Evolutionary conservation across 1,140 invertebrate species (phyloP), one percentile per base, ranked within the genome.

Genomic region (Caerostris darwini): DNA sequence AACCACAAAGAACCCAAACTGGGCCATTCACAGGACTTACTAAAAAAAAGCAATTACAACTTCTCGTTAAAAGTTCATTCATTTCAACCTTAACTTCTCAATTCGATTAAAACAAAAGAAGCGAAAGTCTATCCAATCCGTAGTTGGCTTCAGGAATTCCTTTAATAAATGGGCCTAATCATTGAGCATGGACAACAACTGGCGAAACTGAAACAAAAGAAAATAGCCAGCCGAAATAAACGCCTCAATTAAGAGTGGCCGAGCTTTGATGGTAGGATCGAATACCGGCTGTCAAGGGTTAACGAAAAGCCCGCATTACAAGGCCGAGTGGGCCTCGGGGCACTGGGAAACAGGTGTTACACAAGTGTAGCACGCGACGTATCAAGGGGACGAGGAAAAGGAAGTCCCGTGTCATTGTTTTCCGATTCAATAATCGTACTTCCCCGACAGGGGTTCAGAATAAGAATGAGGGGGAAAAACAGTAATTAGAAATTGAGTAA

Each of bases 331-430:
- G 64, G 59, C 58, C 86, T 59, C 34, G 17, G 53, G 86, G 86
- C 58, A 56, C 7, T 14, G 53, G 17, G 64, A 77, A 77, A 90
- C 64, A 69, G 69, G 88, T 69, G 50, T 14, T 56, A 54, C 53
- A 67, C 54, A 50, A 77, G 77, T 67, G 17, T n/a, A 4, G 19
- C 67, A 67, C 71, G 67, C 67, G 67, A 67, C 71, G 67, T 14
- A 19, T 87, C 34, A 57, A 19, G 34, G 34, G 85, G 82, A 53
- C 17, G 14, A 12, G 56, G 67, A 77, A 90, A 85, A 53, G 88
- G 69, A 90, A 77, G 53, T 56, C 61, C 88, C 59, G 54, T 90
- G 88, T 90, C 88, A 90, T 77, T 90, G 88, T 90, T 90, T 90
- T 90, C 59, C 14, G 34, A 87, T 87, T 87, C 88, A 69, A 67